Evolutionary conservation across 2,113 vertebrate genomes (phyloP), one percentile per base, ranked within the genome.

Genomic region (Rana temporaria): DNA sequence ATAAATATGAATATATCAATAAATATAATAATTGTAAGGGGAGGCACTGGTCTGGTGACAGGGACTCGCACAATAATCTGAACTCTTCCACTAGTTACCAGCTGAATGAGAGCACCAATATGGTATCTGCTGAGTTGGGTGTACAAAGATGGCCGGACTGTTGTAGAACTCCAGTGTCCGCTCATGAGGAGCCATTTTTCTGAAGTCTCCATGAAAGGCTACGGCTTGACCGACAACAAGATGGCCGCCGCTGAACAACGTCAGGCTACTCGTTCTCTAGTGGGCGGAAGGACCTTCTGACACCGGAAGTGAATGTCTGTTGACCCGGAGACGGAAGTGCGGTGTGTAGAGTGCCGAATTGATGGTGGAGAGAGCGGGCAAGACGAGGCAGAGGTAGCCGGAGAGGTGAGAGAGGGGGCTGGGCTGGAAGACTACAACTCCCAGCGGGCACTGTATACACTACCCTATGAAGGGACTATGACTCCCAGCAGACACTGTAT

Each of bases 261-360:
- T 15, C 2, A 0, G 0, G 19, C 2, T n/a, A 0, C 6, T 17
- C 16, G 11, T 1, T 20, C 68, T 53, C 68, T 70, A 70, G 68
- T 55, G 68, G 42, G 26, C 4, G 26, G 9, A 4, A 20, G 12
- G 60, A 24, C 2, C 1, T 4, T 24, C 0, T 32, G 55, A 38
- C 55, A 12, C 71, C 56, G 55, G 71, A 74, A 74, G 71, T 56
- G 19, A 11, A 19, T 55, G 53, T n/a, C 22, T 34, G 18, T 24
- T 56, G 55, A 20, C 69, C 76, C 30, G 76, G 77, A 79, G 68
- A 53, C 78, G 78, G 78, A 79, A 69, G 53, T 48, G 7, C 15
- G 1, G 3, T 16, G 24, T 42, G 6, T 2, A 5, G 18, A 32
- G 5, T 17, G 19, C 53, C 2, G 78, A 7, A 20, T 67, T 16